Evolutionary conservation across 2,888 invertebrate genomes (phyloP), one percentile per base, ranked within the genome.

Genomic region (Campoplex capitator): DNA sequence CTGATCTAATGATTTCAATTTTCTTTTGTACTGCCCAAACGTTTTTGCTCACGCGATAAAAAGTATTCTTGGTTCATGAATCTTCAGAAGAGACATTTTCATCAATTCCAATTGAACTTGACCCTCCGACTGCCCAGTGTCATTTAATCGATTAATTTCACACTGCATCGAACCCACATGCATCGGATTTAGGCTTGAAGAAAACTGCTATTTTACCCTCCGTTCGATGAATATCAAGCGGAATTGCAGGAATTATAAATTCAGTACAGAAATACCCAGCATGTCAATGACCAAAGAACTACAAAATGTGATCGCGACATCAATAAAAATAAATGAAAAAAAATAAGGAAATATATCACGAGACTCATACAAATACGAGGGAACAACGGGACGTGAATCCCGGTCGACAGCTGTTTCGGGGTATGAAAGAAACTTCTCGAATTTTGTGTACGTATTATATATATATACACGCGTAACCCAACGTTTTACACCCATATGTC

Each of bases 401-500:
- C 58, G 77, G 80, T 83, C 88, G 90, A 90, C 92, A 92, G 91
- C 91, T 91, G 91, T 89, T 91, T 88, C 88, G 81, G 89, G 75
- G 65, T 68, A 75, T 80, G 83, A 88, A 88, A 86, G 84, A 88
- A 84, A 88, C 71, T 81, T 48, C 70, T 79, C 48, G 70, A 67
- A 42, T 62, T 32, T 71, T 58, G 81, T 68, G 70, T 54, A 42
- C 81, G 65, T n/a, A n/a, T n/a, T n/a, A n/a, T n/a, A n/a, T n/a
- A n/a, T n/a, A n/a, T 81, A 9, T 67, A 67, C 16, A 45, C 28
- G 28, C 9, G 54, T 51, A 67, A 67, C 32, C 32, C 28, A 74
- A 38, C 38, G 45, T 35, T 67, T 13, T 75, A 28, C 65, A 35
- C 67, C 28, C 73, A 48, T 42, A 58, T 42, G 32, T 65, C 58